A percentile compares a stretch with the other conserved stretches of the same genome.
Evolutionary conservation across 2,113 vertebrate genomes (phyloP).

Genomic region (Centropristis striata): DNA sequence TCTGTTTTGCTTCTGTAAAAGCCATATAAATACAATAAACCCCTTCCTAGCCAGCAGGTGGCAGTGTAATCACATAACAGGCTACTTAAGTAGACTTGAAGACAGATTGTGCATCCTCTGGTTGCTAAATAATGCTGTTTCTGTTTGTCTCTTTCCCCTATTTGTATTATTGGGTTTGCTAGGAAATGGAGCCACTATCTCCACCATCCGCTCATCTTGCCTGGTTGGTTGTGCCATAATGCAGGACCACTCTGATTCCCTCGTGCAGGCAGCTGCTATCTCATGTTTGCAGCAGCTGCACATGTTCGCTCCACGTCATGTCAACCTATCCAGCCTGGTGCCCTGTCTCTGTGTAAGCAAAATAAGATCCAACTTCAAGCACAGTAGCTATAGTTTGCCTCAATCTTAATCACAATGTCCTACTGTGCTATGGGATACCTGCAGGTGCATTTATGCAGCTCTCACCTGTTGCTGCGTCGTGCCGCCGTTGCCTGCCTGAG

Average conservation of each 20-base stretch:
- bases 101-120: background rate
- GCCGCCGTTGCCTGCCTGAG: conserved; percentile 96
- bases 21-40: background rate
- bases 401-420: background rate
- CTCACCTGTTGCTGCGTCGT: conserved; percentile 94
- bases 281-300: conserved; percentile 99
- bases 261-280: conserved; percentile 98
- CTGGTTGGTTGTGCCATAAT: conserved; percentile 99
- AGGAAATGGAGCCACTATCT: conserved; percentile 96
- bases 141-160: background rate
- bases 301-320: conserved; percentile 98
- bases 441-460: conserved; percentile 97
- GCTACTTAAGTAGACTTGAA: background rate
- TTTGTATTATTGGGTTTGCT: conserved; percentile 14
- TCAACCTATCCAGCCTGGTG: conserved; percentile 98
- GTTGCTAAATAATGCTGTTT: background rate
- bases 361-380: background rate
- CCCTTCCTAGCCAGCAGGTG: conserved; percentile 57
- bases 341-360: conserved; percentile 89
- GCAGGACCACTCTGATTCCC: conserved; percentile 97
- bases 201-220: conserved; percentile 98
- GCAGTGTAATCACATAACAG: conserved; percentile 21
- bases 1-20: background rate
- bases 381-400: background rate
- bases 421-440: background rate